phyloP scores from a whole-genome alignment of 2,113 vertebrate genomes.

The Odocoileus hemionus region DNA sequence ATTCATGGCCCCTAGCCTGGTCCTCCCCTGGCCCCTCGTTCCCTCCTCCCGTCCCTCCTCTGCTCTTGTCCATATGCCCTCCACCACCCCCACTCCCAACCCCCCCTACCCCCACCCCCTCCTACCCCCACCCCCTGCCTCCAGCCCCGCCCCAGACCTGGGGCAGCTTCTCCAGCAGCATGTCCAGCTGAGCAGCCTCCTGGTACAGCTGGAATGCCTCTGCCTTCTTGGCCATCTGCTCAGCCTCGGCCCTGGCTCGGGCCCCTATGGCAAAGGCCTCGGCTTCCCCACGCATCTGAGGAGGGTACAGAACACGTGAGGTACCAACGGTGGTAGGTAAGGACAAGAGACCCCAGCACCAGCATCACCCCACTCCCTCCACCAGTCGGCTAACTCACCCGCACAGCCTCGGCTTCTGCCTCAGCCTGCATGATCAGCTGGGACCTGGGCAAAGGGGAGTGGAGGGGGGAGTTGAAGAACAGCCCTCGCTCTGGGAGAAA shows the following conservation, averaged over 20 bases:
- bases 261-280: slow-evolving; percentile 89
- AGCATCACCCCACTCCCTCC: background rate
- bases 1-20: background rate
- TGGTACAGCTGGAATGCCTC: slow-evolving; percentile 92
- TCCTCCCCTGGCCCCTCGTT: background rate
- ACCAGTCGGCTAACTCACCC: slow-evolving; percentile 78
- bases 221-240: slow-evolving; percentile 93
- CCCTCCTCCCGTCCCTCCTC: background rate
- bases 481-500: background rate
- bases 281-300: slow-evolving; percentile 90
- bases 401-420: slow-evolving; percentile 89
- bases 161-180: slow-evolving; percentile 93
- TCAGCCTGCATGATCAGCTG: slow-evolving; percentile 93
- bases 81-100: background rate
- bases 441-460: slow-evolving; percentile 71
- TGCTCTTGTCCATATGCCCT: background rate
- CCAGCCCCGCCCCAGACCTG: slow-evolving; percentile 76
- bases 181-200: slow-evolving; percentile 93
- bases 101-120: too few relatives aligned
- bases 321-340: background rate
- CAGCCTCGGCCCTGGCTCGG: slow-evolving; percentile 89
- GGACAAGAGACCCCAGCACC: background rate
- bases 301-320: background rate
- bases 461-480: background rate
- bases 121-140: background rate